Conservation (phyloP, 2,888 invertebrate genomes). For the Villa cingulata region DNA sequence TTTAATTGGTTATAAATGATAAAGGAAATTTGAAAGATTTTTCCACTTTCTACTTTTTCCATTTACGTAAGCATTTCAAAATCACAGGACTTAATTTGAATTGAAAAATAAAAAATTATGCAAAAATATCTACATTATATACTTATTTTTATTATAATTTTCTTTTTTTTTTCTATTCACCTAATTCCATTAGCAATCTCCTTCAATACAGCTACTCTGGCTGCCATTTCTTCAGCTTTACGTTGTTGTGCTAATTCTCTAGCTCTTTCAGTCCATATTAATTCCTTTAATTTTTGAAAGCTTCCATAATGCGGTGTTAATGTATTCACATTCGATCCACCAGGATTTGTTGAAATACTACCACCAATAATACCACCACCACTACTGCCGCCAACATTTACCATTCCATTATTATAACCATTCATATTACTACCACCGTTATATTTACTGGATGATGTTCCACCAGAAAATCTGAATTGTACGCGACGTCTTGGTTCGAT, state of each 20-base stretch:
- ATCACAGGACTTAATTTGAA: too few relatives aligned
- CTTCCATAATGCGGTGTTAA: slow-evolving; percentile 30
- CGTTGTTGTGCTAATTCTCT: slow-evolving; percentile 63
- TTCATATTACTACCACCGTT: neutral
- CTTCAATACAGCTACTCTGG: slow-evolving; percentile 45
- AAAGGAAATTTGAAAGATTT: too few relatives aligned
- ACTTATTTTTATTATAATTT: too few relatives aligned
- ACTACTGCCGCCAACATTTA: neutral
- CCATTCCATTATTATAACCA: neutral
- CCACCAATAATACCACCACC: neutral
- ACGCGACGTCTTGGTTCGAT: slow-evolving; percentile 11
- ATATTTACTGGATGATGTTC: slow-evolving; percentile 15
- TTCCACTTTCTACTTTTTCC: too few relatives aligned
- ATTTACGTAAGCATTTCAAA: too few relatives aligned
- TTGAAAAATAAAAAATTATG: too few relatives aligned
- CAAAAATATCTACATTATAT: too few relatives aligned
- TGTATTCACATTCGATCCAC: slow-evolving; percentile 15
- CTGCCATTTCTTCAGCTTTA: slow-evolving; percentile 57
- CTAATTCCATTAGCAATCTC: slow-evolving; percentile 47
- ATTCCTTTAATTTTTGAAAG: slow-evolving; percentile 67
- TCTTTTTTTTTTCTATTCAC: slow-evolving; percentile 27
- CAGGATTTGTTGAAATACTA: neutral
- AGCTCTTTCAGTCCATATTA: slow-evolving; percentile 62
- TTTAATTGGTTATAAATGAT: too few relatives aligned
- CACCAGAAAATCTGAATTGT: slow-evolving; percentile 29